Evolutionary conservation across 2,888 invertebrate species (phyloP), one percentile per base, ranked within the genome.

Genomic region (Ochropleura leucogaster): DNA sequence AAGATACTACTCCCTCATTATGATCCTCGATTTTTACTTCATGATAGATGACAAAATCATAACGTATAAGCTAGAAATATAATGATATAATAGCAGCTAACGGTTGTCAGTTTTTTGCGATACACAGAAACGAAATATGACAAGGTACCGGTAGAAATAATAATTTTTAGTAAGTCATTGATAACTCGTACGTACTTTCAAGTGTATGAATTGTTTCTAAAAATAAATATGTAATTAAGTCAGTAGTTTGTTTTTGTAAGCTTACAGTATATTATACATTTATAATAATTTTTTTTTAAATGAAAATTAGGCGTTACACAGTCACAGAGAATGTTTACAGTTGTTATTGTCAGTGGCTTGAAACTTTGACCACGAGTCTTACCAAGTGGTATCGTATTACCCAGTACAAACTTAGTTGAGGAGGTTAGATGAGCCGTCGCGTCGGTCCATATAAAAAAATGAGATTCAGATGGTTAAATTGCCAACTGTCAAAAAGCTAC

Each of bases 61-160:
- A 62, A 85, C 53, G 42, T 30, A 70, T 70, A 51, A 40, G 46
- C 64, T 62, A 44, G 44, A 7, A n/a, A 20, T 12, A 70, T n/a
- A n/a, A n/a, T 75, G 69, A 76, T 76, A 68, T 84, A 72, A 75
- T 47, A 79, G 0, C 42, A 55, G 12, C 47, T 83, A 77, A 84
- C 86, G 74, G 84, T 74, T 30, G 44, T 68, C 40, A 42, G 47
- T 49, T 72, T 84, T 84, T 84, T 85, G 71, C 62, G n/a, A 51
- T 12, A 14, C 8, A 42, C 44, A 55, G 20, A 68, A 70, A 59
- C 57, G 51, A 70, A 73, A 30, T 30, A 30, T 68, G 74, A 80
- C 77, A 75, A 62, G 49, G 62, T 46, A 62, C 8, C 14, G 3
- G 18, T 16, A 40, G 30, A 68, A 77, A 67, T 71, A 53, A 68